These are phyloP conservation scores for Cassiopea andromeda DNA, from an alignment of 30 jellyfish, hydroid and myxozoan species.

Conservation along the genomic window DNA sequence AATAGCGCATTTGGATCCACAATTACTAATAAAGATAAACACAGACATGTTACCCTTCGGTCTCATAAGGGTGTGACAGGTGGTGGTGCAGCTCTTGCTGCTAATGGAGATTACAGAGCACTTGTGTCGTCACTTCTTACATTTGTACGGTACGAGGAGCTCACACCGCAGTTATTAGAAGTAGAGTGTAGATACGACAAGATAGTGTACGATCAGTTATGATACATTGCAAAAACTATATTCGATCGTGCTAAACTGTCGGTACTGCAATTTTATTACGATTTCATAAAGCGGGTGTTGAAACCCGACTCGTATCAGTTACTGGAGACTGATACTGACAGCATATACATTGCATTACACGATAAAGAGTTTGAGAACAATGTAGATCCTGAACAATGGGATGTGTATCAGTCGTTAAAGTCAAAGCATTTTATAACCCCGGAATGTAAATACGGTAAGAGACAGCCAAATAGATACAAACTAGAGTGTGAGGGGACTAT, in stretches of 20 bases:
- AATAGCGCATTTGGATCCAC: background rate
- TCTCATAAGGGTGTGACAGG: too few species aligned
- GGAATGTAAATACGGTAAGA: background rate
- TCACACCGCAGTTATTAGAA: background rate
- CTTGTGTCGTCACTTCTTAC: background rate
- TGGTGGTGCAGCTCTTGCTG: background rate
- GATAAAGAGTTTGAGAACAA: conserved; percentile 9
- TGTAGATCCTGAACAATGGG: background rate
- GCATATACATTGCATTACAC: background rate
- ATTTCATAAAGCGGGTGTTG: background rate
- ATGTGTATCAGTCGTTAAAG: background rate
- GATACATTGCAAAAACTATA: background rate
- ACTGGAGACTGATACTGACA: background rate
- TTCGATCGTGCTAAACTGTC: background rate
- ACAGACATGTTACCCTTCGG: background rate
- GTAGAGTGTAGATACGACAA: too few species aligned
- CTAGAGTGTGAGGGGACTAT: background rate
- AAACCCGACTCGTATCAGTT: background rate
- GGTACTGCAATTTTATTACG: background rate
- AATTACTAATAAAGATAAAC: conserved; percentile 3
- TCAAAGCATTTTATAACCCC: background rate
- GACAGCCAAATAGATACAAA: conserved; percentile 3
- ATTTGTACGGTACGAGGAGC: background rate
- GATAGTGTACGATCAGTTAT: background rate
- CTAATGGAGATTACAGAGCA: background rate